Conservation (phyloP, 1,140 invertebrate genomes). For the Augochlora pura region DNA sequence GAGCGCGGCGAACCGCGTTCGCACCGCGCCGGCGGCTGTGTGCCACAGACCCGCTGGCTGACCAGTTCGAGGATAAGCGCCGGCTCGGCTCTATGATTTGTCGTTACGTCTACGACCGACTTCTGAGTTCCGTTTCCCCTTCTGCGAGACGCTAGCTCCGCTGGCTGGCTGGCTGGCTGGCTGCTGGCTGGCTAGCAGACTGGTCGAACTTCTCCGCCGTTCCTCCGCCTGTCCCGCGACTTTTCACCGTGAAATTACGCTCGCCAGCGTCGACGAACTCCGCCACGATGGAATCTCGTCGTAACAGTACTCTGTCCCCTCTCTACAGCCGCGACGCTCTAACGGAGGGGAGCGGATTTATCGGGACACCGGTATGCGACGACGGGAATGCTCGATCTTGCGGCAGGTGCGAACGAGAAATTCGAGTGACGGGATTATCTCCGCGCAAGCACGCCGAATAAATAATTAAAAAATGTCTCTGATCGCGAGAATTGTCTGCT, state of each 20-base stretch:
- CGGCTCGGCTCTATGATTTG: conserved; percentile 41
- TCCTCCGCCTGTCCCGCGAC: conserved; percentile 14
- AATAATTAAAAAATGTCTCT: too few species aligned
- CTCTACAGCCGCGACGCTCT: neutral
- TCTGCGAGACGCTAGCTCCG: neutral
- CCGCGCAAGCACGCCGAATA: too few species aligned
- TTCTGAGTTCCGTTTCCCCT: conserved; percentile 37
- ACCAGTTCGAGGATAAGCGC: conserved; percentile 38
- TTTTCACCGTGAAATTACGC: conserved; percentile 44
- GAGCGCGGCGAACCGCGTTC: neutral
- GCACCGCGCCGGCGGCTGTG: conserved; percentile 21
- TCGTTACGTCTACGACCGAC: conserved; percentile 49
- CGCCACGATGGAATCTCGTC: conserved; percentile 10
- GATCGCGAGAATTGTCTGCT: too few species aligned
- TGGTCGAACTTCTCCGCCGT: conserved; percentile 10
- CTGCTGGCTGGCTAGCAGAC: neutral
- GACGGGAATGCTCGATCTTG: neutral
- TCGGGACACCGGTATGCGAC: neutral
- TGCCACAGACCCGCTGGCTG: conserved; percentile 39
- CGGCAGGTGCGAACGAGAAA: neutral
- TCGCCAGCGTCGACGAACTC: conserved; percentile 8
- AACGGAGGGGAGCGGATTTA: neutral
- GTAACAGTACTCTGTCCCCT: conserved; percentile 34
- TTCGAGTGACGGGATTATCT: too few species aligned
- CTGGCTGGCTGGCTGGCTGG: neutral